Evolutionary conservation across 2,888 invertebrate species (phyloP), one percentile per base, ranked within the genome.

Genomic region (Cordylochernes scorpioides): DNA sequence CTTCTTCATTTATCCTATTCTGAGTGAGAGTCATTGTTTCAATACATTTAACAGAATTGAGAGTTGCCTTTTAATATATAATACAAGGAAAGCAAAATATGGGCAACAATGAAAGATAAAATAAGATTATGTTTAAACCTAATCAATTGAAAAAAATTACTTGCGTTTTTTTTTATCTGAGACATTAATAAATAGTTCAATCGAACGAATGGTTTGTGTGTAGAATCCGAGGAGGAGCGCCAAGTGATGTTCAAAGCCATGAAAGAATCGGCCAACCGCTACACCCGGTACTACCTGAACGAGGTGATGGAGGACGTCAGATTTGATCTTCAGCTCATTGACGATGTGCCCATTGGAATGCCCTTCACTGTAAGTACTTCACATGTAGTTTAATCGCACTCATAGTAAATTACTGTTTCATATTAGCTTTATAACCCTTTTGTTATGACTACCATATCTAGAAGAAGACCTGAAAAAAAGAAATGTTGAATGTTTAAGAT

Each of bases 261-360:
- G 2, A 65, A 67, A 25, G 71, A 72, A 50, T 71, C 74, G 4
- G 68, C 71, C 40, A 73, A 67, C 39, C 59, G 71, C 12, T 80
- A 77, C 49, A 71, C 73, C 17, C 59, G 80, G 22, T 80, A 77
- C 49, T 82, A 82, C 47, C 60, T 82, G 5, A 82, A 82, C 48
- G 78, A 78, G 44, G 72, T 68, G 32, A 77, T 80, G 50, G 78
- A 80, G 49, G 82, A 84, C 39, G 64, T 86, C 15, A 58, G 64
- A 36, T 84, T 84, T 46, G 68, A 73, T 42, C 72, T 84, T 48
- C 68, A 72, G 43, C 59, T 80, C 13, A 9, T 35, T 32, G 78
- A 80, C 44, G 72, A 80, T 44, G 74, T 80, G 29, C 66, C 74
- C 45, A 74, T 84, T 45, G 84, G 84, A 2, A 66, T 74, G 48